Conservation (phyloP, 2,113 vertebrate species). For the Nothocercus julius region DNA sequence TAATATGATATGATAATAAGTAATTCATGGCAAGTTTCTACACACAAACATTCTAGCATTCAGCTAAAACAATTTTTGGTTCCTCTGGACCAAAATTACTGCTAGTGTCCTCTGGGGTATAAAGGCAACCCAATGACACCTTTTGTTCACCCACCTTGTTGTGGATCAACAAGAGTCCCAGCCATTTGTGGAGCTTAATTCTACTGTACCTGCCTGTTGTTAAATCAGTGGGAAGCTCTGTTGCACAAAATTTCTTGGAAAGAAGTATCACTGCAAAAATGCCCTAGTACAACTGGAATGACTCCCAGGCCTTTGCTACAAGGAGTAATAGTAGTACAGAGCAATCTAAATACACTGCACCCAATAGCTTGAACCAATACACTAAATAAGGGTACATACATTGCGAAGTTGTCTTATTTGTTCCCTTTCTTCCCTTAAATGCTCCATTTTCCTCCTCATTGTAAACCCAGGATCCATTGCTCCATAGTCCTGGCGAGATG, state of each 20-base stretch:
- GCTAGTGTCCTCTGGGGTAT: not conserved
- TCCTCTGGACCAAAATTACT: not conserved
- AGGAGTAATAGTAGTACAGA: not conserved
- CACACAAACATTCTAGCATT: not conserved
- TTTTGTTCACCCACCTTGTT: too few species aligned
- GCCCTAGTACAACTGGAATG: not conserved
- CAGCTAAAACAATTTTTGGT: not conserved
- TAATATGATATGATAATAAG: not conserved
- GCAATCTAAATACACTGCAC: not conserved
- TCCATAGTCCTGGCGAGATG: slow-evolving; percentile 85
- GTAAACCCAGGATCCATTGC: slow-evolving; percentile 94
- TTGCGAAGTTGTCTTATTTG: slow-evolving; percentile 91
- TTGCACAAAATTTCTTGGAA: not conserved
- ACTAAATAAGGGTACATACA: slow-evolving; percentile 74
- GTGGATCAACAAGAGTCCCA: too few species aligned
- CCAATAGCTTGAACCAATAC: not conserved
- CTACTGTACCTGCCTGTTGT: not conserved
- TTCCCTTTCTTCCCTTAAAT: slow-evolving; percentile 94
- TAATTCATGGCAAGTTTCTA: not conserved
- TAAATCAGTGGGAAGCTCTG: not conserved
- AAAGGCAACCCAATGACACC: not conserved
- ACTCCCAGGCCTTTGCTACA: not conserved
- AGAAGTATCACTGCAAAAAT: not conserved
- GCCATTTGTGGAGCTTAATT: too few species aligned
- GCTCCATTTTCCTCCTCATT: slow-evolving; percentile 99